Evolutionary conservation across 2,113 vertebrate species (phyloP).

Genomic region (rat (Rattus norvegicus)): DNA sequence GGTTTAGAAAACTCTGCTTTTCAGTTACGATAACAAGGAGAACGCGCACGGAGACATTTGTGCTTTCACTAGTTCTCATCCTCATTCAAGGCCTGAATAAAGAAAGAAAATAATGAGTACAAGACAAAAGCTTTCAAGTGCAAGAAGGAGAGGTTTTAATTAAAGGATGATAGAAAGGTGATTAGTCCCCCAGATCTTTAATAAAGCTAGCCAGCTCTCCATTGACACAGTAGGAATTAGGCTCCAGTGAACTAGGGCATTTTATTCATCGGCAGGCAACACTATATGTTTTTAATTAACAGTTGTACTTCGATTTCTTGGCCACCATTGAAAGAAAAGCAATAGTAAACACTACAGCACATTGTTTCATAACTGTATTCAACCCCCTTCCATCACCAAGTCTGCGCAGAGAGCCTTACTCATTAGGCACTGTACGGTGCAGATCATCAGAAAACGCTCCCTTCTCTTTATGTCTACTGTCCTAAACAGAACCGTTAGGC

Average conservation of each 20-base stretch:
- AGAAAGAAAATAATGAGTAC: slow-evolving; percentile 74
- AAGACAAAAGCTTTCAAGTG: slow-evolving; percentile 75
- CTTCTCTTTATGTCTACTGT: not conserved
- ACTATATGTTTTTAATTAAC: slow-evolving; percentile 83
- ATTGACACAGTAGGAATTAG: slow-evolving; percentile 78
- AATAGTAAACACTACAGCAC: slow-evolving; percentile 53
- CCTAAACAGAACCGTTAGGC: not conserved
- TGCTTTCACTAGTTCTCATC: slow-evolving; percentile 45
- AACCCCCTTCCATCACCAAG: not conserved
- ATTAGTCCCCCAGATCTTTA: slow-evolving; percentile 78
- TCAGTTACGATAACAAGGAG: slow-evolving; percentile 35
- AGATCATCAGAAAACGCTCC: not conserved
- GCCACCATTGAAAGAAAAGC: slow-evolving; percentile 78
- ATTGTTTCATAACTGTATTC: slow-evolving; percentile 24
- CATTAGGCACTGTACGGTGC: not conserved
- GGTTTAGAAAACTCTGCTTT: not conserved
- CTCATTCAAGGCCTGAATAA: not conserved
- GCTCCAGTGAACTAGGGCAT: slow-evolving; percentile 79
- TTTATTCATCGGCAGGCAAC: slow-evolving; percentile 81
- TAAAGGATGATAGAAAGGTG: slow-evolving; percentile 79
- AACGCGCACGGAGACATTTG: slow-evolving; percentile 57
- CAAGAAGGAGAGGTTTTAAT: slow-evolving; percentile 81
- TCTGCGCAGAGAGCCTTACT: not conserved
- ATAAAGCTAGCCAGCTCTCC: slow-evolving; percentile 82
- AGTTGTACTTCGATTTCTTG: slow-evolving; percentile 80